These are phyloP conservation scores for Pungitius pungitius DNA, from an alignment of 2,113 vertebrate species.

Conservation along the genomic window DNA sequence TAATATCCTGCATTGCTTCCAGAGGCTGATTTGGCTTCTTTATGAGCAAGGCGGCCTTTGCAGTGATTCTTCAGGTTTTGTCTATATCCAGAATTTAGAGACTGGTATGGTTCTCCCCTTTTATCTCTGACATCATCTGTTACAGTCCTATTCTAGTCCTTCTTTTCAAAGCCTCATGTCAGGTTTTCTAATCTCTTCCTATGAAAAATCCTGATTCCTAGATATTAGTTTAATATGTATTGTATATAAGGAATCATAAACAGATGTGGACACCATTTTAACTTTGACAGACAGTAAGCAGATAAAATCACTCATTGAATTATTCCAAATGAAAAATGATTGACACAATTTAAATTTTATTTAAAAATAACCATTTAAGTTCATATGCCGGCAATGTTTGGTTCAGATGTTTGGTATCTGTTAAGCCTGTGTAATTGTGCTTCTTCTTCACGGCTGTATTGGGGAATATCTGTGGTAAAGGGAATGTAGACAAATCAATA, in stretches of 20 bases:
- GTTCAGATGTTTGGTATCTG: background rate
- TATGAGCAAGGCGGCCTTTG: background rate
- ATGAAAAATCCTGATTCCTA: constrained; percentile 19
- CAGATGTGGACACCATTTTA: background rate
- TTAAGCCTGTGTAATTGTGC: background rate
- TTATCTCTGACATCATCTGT: background rate
- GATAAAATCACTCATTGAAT: background rate
- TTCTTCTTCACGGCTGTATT: background rate
- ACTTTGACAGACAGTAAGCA: background rate
- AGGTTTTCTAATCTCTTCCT: constrained; percentile 1
- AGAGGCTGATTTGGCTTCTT: background rate
- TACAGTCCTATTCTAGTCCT: background rate
- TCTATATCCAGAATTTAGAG: background rate
- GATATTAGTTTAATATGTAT: background rate
- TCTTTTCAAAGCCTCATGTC: background rate
- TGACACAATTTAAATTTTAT: background rate
- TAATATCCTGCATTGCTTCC: constrained; percentile 4
- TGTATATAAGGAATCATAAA: background rate
- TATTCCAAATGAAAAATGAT: background rate
- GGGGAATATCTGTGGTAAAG: background rate
- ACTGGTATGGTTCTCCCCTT: background rate
- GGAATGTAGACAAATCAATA: background rate
- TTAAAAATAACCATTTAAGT: background rate
- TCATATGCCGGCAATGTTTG: background rate
- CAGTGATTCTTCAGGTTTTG: background rate